Evolutionary conservation across 1,140 invertebrate genomes (phyloP).

Genomic region (Caenorhabditis remanei): DNA sequence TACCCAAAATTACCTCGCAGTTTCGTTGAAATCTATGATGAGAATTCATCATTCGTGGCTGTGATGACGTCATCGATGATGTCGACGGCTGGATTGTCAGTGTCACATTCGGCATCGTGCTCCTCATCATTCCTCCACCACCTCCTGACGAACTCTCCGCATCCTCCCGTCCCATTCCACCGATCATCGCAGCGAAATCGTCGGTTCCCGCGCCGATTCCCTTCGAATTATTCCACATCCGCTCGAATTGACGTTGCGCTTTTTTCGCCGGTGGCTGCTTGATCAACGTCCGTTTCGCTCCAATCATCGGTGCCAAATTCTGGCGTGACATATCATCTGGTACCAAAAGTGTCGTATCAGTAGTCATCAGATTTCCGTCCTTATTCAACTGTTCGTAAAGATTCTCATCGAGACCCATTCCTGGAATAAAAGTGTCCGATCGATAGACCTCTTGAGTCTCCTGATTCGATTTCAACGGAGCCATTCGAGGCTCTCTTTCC

Average conservation of each 20-base stretch:
- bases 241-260: constrained; percentile 74
- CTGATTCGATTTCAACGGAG: not conserved
- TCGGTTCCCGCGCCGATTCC: constrained; percentile 36
- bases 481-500: constrained; percentile 53
- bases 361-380: constrained; percentile 62
- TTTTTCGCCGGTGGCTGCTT: constrained; percentile 76
- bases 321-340: constrained; percentile 65
- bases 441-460: constrained; percentile 13
- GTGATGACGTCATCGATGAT: not conserved
- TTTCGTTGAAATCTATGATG: constrained; percentile 13
- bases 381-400: constrained; percentile 71
- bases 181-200: constrained; percentile 19
- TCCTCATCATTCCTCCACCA: not conserved
- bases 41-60: constrained; percentile 13
- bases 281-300: constrained; percentile 65
- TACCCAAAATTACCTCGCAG: constrained; percentile 55
- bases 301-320: constrained; percentile 37
- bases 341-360: constrained; percentile 52
- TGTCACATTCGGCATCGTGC: constrained; percentile 33
- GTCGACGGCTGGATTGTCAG: constrained; percentile 33
- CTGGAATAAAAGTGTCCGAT: constrained; percentile 82
- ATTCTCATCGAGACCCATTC: constrained; percentile 91
- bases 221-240: constrained; percentile 72
- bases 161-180: constrained; percentile 16
- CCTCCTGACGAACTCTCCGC: too few species aligned